Base-by-base conservation (phyloP, 2,888 invertebrate genomes). In the Theretra japonica region DNA sequence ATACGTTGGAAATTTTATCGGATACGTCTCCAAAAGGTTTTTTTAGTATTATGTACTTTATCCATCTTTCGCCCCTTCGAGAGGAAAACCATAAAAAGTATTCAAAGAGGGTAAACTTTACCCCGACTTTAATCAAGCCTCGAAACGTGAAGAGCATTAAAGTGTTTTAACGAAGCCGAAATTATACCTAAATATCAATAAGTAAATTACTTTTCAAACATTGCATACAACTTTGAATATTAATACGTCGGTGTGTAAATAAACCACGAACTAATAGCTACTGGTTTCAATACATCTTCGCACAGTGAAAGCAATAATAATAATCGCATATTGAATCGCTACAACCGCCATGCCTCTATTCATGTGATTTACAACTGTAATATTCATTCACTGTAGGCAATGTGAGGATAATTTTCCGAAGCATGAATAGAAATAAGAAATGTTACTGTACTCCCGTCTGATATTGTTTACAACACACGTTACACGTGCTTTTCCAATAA, bases 401-500 rank as follows among this genome's bases (percentile, higher is more conserved):
- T 41, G 62, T 15, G 62, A 48, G 41, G 23, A 65, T 65, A 65
- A 65, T 65, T 48, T 65, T 23, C 41, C 65, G 19, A 25, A n/a
- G n/a, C 50, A 68, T 68, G 53, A 19, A 53, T 53, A n/a, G 11
- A 56, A 69, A 65, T 56, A 56, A 62, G 62, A 50, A 53, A 65
- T 71, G 33, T 53, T 53, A 4, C 53, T 19, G n/a, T 53, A 53
- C 53, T 62, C 56, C 23, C n/a, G 57, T 58, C 59, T 72, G 60
- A 82, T 84, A 88, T 87, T 90, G 88, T 91, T 92, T 90, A 89
- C 89, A 88, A 88, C 84, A 86, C 86, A 88, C 86, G 85, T 90
- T 88, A 90, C 92, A 92, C 93, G 92, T 93, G 93, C 86, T 92
- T 92, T 80, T 92, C 89, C 91, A 93, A 94, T 93, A 94, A 94